Base-by-base conservation (phyloP, 2,113 vertebrate genomes). In the Macrotus californicus region DNA sequence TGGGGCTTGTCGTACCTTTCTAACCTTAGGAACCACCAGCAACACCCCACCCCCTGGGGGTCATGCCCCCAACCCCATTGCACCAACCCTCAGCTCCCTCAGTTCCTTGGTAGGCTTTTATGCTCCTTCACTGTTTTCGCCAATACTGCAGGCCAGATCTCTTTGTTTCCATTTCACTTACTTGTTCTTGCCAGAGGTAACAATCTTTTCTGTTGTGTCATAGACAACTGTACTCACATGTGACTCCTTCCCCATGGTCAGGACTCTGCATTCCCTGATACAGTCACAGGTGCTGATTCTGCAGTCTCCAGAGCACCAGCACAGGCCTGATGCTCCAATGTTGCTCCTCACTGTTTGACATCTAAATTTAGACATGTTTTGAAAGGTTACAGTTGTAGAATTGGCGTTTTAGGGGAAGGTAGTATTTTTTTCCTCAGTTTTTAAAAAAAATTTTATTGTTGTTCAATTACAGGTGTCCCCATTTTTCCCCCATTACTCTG, bases 361-460 rank as follows among this genome's bases (percentile, higher is more conserved):
- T 87, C 29, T 73, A n/a, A 50, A n/a, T 79, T 54, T 89, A 82
- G 69, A 41, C 67, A 2, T 34, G 26, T 34, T 93, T 87, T 67
- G 31, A 96, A 94, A 92, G 41, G 64, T 77, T 73, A 41, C 34
- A 91, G 34, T 84, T 70, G 22, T 80, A n/a, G 43, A 96, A 46
- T 73, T 93, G 46, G 36, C 66, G 50, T 92, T 92, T 94, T 64
- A 52, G 43, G 85, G 10, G 66, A 81, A 76, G 10, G 31, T 34
- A 52, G 21, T n/a, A 52, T 72, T 94, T 94, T 59, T 56, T 92
- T 46, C 59, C 59, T 61, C 56, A 24, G 59, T 29, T 61, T 61
- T 61, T 56, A 21, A 56, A 56, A 56, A 56, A 19, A 56, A 21
- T 56, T 56, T 52, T 56, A 54, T 54, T 19, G 18, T 54, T 26